Base-by-base conservation (phyloP, 2,888 invertebrate species). In the Pyralis farinalis region DNA sequence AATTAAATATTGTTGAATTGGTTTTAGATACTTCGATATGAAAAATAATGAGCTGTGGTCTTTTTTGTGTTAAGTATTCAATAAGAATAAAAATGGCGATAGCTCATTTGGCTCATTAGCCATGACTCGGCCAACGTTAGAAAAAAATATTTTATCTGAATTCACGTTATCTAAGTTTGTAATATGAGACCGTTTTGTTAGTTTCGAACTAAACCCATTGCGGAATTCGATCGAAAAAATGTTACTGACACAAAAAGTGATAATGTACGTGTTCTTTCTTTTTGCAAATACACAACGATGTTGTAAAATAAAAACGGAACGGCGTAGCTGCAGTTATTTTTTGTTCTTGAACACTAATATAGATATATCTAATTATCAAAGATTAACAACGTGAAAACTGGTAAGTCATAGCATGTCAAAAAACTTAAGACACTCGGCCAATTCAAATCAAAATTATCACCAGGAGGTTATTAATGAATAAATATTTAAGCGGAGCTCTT, bases 401-500 rank as follows among this genome's bases (percentile, higher is more conserved):
- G 58, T 56, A 53, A 55, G 58, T 63, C 60, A 53, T 56, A 59
- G 58, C 53, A 66, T 69, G 67, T 64, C 61, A 67, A 60, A 61
- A 65, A 58, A 53, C 39, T 30, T 55, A 52, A 57, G 51, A 57
- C 58, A 50, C 57, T 57, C 47, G 47, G 47, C 51, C 57, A 66
- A 66, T 70, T 64, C 65, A 67, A 66, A 55, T 56, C 58, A 59
- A 39, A 60, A 53, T 68, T 65, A 70, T 76, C 67, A 66, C 62
- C 63, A 49, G 53, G 56, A 46, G 51, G 47, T 58, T 71, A 66
- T 67, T 70, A 71, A 71, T 65, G 58, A 71, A 72, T 70, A 71
- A 78, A 79, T 77, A 77, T 73, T 73, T 73, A 68, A 65, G 56
- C 53, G 51, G 55, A 65, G 60, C 66, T 76, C 67, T 72, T 60